Percentiles rank a stretch among this genome's conserved stretches.
These are phyloP conservation scores for Seira musarum DNA, from an alignment of 2,888 invertebrate genomes.

Conservation along the genomic window DNA sequence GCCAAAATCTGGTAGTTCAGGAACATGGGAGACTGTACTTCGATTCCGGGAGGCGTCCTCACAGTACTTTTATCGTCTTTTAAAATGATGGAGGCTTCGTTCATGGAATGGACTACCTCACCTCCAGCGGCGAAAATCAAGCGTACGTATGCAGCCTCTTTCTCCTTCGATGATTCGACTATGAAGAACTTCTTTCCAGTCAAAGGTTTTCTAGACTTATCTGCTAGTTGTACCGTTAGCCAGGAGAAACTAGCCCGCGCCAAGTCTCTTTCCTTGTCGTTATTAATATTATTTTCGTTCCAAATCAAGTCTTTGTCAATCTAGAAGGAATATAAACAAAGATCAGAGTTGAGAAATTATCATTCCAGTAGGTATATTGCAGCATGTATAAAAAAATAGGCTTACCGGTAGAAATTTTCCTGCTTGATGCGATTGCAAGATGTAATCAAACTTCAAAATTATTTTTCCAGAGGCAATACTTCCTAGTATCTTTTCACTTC, in stretches of 20 bases:
- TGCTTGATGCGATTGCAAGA: constrained; percentile 83
- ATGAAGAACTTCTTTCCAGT: constrained; percentile 71
- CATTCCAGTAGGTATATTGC: no score
- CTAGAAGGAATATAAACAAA: constrained; percentile 24
- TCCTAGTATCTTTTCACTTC: constrained; percentile 91
- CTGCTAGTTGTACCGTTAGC: constrained; percentile 38
- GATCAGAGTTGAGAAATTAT: constrained; percentile 4
- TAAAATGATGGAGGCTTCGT: constrained; percentile 69
- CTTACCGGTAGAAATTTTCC: constrained; percentile 79
- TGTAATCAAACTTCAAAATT: constrained; percentile 84
- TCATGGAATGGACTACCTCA: constrained; percentile 77
- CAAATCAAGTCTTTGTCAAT: constrained; percentile 52
- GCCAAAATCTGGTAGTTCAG: constrained; percentile 46
- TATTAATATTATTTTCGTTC: constrained; percentile 47
- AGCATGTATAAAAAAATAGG: constrained; percentile 48
- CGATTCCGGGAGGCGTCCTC: neutral
- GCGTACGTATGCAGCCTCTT: constrained; percentile 71
- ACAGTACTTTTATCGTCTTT: constrained; percentile 40
- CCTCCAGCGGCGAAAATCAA: constrained; percentile 87
- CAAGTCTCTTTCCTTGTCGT: constrained; percentile 44
- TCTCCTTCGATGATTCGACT: constrained; percentile 72
- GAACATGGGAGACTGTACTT: constrained; percentile 39
- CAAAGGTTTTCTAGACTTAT: constrained; percentile 50
- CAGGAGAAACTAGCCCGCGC: constrained; percentile 44
- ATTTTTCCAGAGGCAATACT: constrained; percentile 84